These are phyloP conservation scores for Corythornis madagascariensis DNA, from an alignment of 2,113 vertebrate species.

Conservation along the genomic window DNA sequence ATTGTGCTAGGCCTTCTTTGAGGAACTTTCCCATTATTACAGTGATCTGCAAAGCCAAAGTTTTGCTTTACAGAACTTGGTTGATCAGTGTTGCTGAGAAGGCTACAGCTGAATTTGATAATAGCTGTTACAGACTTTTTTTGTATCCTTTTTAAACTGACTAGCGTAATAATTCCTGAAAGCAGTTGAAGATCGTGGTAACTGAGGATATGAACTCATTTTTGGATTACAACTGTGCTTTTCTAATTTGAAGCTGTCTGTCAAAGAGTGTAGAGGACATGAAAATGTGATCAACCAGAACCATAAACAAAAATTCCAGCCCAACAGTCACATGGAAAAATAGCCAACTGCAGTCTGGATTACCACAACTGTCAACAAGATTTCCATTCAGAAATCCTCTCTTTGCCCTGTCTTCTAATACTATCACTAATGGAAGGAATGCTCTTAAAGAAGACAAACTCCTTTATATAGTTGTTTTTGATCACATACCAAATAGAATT, in stretches of 20 bases:
- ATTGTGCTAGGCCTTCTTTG: background rate
- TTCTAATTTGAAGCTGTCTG: conserved; percentile 1
- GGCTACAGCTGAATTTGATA: background rate
- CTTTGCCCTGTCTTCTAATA: conserved; percentile 25
- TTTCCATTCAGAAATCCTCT: conserved; percentile 65
- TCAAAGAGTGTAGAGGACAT: conserved; percentile 8
- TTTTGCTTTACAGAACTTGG: background rate
- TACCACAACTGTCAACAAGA: conserved; percentile 51
- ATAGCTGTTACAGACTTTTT: background rate
- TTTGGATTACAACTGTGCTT: background rate
- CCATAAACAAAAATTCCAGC: conserved; percentile 29
- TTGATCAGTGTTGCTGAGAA: background rate
- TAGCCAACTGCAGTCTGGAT: conserved; percentile 1
- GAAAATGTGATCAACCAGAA: conserved; percentile 40
- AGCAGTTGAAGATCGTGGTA: background rate
- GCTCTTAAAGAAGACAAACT: conserved; percentile 28
- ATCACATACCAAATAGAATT: conserved; percentile 26
- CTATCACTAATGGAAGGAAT: conserved; percentile 48
- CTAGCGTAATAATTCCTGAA: background rate
- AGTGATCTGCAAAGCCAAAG: background rate
- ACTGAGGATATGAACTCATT: background rate
- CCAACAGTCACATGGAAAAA: conserved; percentile 15
- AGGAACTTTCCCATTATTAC: background rate
- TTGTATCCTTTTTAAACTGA: background rate
- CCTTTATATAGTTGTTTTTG: conserved; percentile 35